These are phyloP conservation scores for Drosophila niveifrons DNA, from an alignment of 2,888 invertebrate species.

Conservation along the genomic window DNA sequence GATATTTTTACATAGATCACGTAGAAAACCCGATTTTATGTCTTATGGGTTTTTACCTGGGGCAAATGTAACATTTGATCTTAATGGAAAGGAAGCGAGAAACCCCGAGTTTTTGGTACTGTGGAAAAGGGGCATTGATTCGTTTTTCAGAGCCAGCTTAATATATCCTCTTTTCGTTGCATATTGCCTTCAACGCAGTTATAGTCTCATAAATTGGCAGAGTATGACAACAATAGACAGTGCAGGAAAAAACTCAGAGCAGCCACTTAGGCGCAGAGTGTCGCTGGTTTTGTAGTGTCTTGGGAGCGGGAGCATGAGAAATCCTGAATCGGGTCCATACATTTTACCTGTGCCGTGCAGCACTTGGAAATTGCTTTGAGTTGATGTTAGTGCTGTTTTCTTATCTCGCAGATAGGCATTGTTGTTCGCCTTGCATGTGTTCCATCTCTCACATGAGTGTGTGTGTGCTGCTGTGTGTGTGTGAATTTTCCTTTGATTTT, in stretches of 20 bases:
- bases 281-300: constrained; percentile 36
- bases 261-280: constrained; percentile 73
- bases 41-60: too few relatives aligned
- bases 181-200: background rate
- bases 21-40: too few relatives aligned
- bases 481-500: constrained; percentile 66
- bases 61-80: too few relatives aligned
- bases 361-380: constrained; percentile 74
- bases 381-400: constrained; percentile 59
- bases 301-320: background rate
- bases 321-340: constrained; percentile 10
- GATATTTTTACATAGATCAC: too few relatives aligned
- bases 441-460: constrained; percentile 5
- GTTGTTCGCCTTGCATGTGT: constrained; percentile 43
- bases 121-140: too few relatives aligned
- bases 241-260: constrained; percentile 33
- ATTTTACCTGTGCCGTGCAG: constrained; percentile 41
- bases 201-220: background rate
- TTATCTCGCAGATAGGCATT: constrained; percentile 76
- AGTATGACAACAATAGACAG: constrained; percentile 33
- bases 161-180: background rate
- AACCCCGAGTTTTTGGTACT: too few relatives aligned
- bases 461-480: constrained; percentile 10
- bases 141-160: too few relatives aligned
- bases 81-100: too few relatives aligned